These are phyloP conservation scores for Oscheius sp. DNA, from an alignment of 2,888 invertebrate species.

Conservation along the genomic window DNA sequence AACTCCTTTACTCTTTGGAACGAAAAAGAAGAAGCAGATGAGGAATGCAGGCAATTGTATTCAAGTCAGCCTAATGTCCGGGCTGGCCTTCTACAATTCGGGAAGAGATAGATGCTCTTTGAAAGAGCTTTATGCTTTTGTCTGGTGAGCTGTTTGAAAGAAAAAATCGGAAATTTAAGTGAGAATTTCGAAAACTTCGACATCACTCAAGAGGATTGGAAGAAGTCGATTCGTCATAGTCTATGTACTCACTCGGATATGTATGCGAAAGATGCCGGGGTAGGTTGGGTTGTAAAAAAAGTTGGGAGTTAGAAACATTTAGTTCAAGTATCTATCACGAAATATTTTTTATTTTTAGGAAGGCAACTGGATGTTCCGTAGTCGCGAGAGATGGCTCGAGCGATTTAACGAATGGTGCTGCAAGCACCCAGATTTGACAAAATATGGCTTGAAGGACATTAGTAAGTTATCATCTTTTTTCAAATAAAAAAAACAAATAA, in stretches of 20 bases:
- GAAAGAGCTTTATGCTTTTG: neutral
- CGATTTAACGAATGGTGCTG: neutral
- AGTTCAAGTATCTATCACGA: neutral
- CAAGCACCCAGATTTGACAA: neutral
- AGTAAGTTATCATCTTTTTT: too few relatives aligned
- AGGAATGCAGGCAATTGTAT: neutral
- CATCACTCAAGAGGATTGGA: neutral
- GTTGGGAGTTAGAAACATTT: too few relatives aligned
- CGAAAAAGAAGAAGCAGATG: too few relatives aligned
- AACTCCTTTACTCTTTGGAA: neutral
- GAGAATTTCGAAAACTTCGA: conserved; percentile 2
- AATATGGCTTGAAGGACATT: neutral
- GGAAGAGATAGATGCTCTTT: conserved; percentile 5
- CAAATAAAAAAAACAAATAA: too few relatives aligned
- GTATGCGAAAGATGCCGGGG: neutral
- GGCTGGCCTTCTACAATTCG: neutral
- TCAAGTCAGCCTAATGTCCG: neutral
- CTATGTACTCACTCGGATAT: neutral
- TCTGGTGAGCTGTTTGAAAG: neutral
- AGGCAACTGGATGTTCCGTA: neutral
- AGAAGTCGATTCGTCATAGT: conserved; percentile 10
- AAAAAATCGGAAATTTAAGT: neutral
- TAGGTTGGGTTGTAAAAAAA: neutral
- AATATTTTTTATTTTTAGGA: neutral
- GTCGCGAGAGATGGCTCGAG: neutral